phyloP scores from a whole-genome alignment of 2,797 vertebrate genomes.

The Scyliorhinus canicula region DNA sequence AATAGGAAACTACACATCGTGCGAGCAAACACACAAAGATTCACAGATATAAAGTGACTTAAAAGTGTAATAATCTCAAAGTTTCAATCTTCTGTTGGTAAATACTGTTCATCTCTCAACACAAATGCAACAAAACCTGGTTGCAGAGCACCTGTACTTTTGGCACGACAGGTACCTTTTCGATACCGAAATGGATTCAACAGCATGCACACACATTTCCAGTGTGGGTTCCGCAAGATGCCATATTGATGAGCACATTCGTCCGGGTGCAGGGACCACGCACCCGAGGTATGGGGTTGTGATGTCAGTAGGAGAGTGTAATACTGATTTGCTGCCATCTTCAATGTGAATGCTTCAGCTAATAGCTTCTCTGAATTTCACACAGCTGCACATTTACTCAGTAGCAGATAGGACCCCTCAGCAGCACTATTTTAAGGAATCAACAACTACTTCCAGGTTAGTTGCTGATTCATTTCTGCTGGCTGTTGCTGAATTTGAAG shows the following conservation, averaged over 20 bases:
- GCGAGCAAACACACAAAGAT: neutral
- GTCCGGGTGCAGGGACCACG: neutral
- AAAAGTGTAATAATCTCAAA: neutral
- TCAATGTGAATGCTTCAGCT: neutral
- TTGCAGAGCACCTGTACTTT: neutral
- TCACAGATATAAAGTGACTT: neutral
- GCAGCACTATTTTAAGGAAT: neutral
- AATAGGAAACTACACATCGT: slow-evolving; percentile 40
- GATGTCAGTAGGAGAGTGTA: neutral
- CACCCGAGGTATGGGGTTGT: too few species aligned
- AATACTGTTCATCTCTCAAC: neutral
- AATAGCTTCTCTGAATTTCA: neutral
- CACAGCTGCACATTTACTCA: neutral
- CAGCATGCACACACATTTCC: neutral
- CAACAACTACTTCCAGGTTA: neutral
- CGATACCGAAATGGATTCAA: neutral
- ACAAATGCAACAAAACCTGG: neutral
- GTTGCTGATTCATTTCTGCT: neutral
- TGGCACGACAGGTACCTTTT: neutral
- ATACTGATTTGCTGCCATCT: neutral
- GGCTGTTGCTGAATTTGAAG: neutral
- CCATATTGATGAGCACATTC: neutral
- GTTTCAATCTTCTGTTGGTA: neutral
- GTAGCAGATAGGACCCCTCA: neutral
- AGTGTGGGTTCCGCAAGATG: too few species aligned